Evolutionary conservation across 2,113 vertebrate species (phyloP).

Genomic region (Leucoraja erinaceus): DNA sequence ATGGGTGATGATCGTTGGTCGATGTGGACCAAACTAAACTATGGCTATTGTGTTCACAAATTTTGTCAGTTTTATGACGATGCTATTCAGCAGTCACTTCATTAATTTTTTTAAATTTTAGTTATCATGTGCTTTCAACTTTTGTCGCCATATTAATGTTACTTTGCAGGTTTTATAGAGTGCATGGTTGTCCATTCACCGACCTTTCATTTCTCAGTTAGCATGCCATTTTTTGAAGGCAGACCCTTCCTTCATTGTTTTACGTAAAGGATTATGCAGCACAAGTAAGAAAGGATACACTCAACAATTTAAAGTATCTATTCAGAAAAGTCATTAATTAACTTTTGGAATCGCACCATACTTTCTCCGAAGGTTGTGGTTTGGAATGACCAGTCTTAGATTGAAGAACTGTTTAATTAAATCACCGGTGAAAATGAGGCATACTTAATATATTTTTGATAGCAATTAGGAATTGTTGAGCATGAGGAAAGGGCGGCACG

Average conservation of each 20-base stretch:
- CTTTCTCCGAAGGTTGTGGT: neutral
- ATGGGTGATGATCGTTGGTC: too few species aligned
- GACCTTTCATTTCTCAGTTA: neutral
- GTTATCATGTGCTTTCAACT: neutral
- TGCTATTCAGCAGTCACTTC: neutral
- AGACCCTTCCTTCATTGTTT: constrained; percentile 28
- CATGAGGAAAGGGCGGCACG: too few species aligned
- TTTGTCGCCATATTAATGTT: neutral
- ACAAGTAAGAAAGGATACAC: neutral
- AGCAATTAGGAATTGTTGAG: neutral
- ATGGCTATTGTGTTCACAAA: too few species aligned
- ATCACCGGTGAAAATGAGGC: neutral
- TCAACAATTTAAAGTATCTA: neutral
- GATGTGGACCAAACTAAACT: too few species aligned
- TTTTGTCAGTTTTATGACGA: neutral
- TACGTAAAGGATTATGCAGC: neutral
- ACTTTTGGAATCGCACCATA: neutral
- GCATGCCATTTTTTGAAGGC: constrained; percentile 20
- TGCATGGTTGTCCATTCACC: neutral
- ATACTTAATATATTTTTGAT: neutral
- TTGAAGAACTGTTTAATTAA: neutral
- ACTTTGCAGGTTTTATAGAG: neutral
- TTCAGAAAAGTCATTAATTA: neutral
- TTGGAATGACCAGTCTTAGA: neutral
- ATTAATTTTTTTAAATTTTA: neutral